Base-by-base conservation (phyloP, 2,797 vertebrate species). In the Mus caroli region DNA sequence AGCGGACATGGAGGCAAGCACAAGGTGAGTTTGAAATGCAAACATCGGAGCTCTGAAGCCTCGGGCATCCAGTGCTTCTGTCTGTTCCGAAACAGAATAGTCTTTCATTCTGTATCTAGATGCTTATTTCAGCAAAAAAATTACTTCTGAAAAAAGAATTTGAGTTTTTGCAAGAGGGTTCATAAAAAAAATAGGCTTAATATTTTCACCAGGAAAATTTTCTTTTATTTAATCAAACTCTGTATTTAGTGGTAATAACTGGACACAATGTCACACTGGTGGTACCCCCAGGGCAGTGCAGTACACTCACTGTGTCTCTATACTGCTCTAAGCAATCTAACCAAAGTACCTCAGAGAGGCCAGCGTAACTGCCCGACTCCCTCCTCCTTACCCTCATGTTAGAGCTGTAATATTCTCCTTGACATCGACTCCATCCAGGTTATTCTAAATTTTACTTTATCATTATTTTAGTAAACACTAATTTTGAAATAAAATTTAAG, bases 171-270 rank as follows among this genome's bases (percentile, higher is more conserved):
- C 88, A 87, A 95, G 96, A 96, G 77, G 88, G 85, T 69, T 88
- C 96, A 96, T 88, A 92, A 87, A 97, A 7, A 15, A 96, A 83
- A 54, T 69, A 88, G 94, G 50, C 73, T 97, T 88, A 85, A 91
- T 62, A 97, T 97, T 98, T 97, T 96, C 95, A 97, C 94, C 95
- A 93, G 77, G 46, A 82, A 88, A 92, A 34, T 2, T 67, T 88
- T 90, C 0, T 26, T 97, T 77, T 50, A 90, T 17, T 94, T 92
- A 93, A 96, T 96, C 46, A 89, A 97, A 67, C 28, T 92, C 90
- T 62, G 69, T 91, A 84, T 73, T 67, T 10, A 43, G 20, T 31
- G 82, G 56, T 71, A 78, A 40, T 84, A 75, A 86, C 73, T 78
- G 2, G 64, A 79, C 24, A 76, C 13, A 14, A 87, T 15, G 67